A percentile compares a stretch with the other conserved stretches of the same genome.
phyloP scores from a whole-genome alignment of 2,888 invertebrate genomes.

The Callyntrura guangdongensis region DNA sequence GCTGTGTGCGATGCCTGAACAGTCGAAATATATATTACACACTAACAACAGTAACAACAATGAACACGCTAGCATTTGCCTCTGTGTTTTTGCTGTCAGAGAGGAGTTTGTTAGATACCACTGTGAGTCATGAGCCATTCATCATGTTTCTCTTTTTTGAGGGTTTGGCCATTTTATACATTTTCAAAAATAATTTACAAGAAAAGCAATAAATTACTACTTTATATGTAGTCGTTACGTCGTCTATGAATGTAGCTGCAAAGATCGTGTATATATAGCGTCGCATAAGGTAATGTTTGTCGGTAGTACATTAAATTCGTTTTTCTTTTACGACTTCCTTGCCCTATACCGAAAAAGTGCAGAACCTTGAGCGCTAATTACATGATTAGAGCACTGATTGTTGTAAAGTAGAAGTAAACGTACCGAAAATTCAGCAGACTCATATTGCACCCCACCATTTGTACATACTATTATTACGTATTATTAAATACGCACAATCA shows the following conservation, averaged over 20 bases:
- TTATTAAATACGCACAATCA: slow-evolving; percentile 44
- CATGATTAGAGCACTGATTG: slow-evolving; percentile 75
- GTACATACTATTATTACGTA: slow-evolving; percentile 16
- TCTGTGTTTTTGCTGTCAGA: slow-evolving; percentile 67
- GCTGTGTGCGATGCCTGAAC: neutral
- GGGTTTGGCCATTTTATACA: slow-evolving; percentile 73
- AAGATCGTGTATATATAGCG: no score
- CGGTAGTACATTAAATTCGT: neutral
- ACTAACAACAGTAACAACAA: neutral
- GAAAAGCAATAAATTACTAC: slow-evolving; percentile 76
- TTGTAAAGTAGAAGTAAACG: slow-evolving; percentile 43
- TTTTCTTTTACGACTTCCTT: slow-evolving; percentile 57
- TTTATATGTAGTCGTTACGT: slow-evolving; percentile 57
- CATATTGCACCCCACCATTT: slow-evolving; percentile 47
- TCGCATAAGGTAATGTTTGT: no score
- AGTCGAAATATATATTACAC: neutral
- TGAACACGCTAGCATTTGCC: slow-evolving; percentile 18
- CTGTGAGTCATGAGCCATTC: slow-evolving; percentile 77
- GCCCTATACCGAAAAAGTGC: slow-evolving; percentile 77
- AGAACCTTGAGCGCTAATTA: slow-evolving; percentile 79
- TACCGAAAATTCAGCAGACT: slow-evolving; percentile 65
- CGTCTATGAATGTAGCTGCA: slow-evolving; percentile 22
- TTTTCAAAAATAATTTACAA: slow-evolving; percentile 77
- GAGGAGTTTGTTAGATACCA: slow-evolving; percentile 40
- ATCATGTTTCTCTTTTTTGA: slow-evolving; percentile 71